Evolutionary conservation across 2,888 invertebrate genomes (phyloP), one percentile per base, ranked within the genome.

Genomic region (Heliconius sara): DNA sequence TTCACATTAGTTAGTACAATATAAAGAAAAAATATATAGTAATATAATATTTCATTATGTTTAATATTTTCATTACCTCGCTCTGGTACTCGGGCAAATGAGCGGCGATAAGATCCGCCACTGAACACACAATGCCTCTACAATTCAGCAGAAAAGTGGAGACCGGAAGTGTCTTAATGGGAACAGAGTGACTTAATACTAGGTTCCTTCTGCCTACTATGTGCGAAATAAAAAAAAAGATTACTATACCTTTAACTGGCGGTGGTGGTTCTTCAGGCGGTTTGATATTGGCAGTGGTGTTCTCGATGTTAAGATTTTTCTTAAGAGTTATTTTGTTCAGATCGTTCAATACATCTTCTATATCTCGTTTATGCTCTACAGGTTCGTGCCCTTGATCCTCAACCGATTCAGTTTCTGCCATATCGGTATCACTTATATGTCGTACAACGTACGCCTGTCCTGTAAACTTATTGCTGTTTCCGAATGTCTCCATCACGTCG

Each of bases 401-500:
- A 1, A 89, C 74, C 2, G 86, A 84, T 43, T 85, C 87, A 0
- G 92, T 85, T 79, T 91, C 86, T 0, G 92, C 89, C 3, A 93
- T 80, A 0, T 93, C 92, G 0, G 88, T 84, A 2, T 92, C 93
- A 81, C 94, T 93, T 0, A 93, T 91, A 79, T 95, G 94, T 66
- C 90, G 86, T 3, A 95, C 95, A 6, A 95, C 90, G 75, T 91
- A 94, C 5, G 95, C 93, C 76, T 89, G 90, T 9, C 88, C 91
- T 0, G 84, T 74, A 72, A 86, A 90, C 84, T 92, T 94, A 73
- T 89, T 89, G 75, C 80, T 85, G 65, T 89, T 91, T 0, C 95
- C 95, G 79, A 94, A 95, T 0, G 95, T 95, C 84, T 95, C 95
- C 93, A 95, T 94, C 0, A 95, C 95, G 76, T 95, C 94, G 76